Evolutionary conservation across 2,888 invertebrate genomes (phyloP).

Genomic region (Agonopterix arenella): DNA sequence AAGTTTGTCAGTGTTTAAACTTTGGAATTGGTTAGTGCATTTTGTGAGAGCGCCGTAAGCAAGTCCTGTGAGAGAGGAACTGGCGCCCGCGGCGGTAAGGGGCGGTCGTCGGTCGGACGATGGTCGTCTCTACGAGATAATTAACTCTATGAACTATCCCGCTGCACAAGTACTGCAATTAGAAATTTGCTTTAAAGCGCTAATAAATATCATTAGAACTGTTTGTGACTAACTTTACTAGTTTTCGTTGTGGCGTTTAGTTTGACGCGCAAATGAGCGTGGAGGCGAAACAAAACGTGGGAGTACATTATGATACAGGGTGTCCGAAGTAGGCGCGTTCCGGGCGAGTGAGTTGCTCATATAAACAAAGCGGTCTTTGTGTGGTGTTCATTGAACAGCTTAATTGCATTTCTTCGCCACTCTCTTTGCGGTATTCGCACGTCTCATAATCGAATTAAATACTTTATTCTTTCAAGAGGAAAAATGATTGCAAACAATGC

Average conservation of each 20-base stretch:
- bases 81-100: conserved; percentile 41
- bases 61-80: conserved; percentile 18
- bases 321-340: conserved; percentile 27
- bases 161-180: conserved; percentile 52
- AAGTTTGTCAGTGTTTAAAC: conserved; percentile 66
- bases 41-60: conserved; percentile 23
- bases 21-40: conserved; percentile 65
- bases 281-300: not conserved
- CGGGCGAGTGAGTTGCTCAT: conserved; percentile 40
- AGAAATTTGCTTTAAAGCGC: conserved; percentile 54
- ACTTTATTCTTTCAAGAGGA: conserved; percentile 24
- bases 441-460: conserved; percentile 48
- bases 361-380: conserved; percentile 59
- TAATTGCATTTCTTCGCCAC: conserved; percentile 63
- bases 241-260: conserved; percentile 3
- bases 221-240: conserved; percentile 16
- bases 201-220: conserved; percentile 53
- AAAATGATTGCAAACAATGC: not conserved
- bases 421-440: conserved; percentile 43
- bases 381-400: conserved; percentile 62
- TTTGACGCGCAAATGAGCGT: conserved; percentile 7
- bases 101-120: conserved; percentile 28
- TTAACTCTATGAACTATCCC: conserved; percentile 69
- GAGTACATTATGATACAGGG: conserved; percentile 16
- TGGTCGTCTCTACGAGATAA: conserved; percentile 52